A percentile compares a stretch with the other conserved stretches of the same genome.
These are phyloP conservation scores for Lithophane socia DNA, from an alignment of 2,888 invertebrate species.

Conservation along the genomic window DNA sequence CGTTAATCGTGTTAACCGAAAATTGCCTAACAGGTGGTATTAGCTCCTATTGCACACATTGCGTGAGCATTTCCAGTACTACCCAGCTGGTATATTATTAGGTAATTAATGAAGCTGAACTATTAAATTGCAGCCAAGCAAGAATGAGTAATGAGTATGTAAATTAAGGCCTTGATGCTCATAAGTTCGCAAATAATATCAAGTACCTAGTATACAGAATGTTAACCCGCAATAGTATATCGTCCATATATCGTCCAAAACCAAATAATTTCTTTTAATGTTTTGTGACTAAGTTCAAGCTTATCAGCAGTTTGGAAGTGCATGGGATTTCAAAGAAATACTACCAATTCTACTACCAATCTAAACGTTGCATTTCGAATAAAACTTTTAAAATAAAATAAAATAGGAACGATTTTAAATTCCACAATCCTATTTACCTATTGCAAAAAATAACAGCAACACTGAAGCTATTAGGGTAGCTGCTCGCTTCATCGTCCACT, in stretches of 20 bases:
- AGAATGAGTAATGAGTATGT: slow-evolving; percentile 32
- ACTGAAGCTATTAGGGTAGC: slow-evolving; percentile 25
- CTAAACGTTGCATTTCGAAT: neutral
- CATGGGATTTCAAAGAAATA: slow-evolving; percentile 10
- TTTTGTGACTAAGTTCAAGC: slow-evolving; percentile 19
- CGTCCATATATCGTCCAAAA: no score
- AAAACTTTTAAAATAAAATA: neutral
- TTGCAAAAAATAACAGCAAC: slow-evolving; percentile 17
- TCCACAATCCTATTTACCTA: slow-evolving; percentile 3
- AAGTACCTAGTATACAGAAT: no score
- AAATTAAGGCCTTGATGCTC: neutral
- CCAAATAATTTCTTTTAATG: slow-evolving; percentile 9
- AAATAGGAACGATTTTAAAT: slow-evolving; percentile 10
- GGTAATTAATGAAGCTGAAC: slow-evolving; percentile 31
- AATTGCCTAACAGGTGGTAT: neutral
- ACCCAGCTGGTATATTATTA: slow-evolving; percentile 1
- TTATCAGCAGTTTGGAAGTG: neutral
- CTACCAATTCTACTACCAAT: neutral
- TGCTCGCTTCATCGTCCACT: slow-evolving; percentile 32
- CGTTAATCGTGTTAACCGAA: neutral
- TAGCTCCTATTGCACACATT: neutral
- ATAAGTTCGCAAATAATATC: no score
- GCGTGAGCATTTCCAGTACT: neutral
- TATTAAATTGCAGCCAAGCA: slow-evolving; percentile 25
- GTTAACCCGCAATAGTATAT: no score